Evolutionary conservation across 2,797 vertebrate species (phyloP).

Genomic region (Sylvia borin): DNA sequence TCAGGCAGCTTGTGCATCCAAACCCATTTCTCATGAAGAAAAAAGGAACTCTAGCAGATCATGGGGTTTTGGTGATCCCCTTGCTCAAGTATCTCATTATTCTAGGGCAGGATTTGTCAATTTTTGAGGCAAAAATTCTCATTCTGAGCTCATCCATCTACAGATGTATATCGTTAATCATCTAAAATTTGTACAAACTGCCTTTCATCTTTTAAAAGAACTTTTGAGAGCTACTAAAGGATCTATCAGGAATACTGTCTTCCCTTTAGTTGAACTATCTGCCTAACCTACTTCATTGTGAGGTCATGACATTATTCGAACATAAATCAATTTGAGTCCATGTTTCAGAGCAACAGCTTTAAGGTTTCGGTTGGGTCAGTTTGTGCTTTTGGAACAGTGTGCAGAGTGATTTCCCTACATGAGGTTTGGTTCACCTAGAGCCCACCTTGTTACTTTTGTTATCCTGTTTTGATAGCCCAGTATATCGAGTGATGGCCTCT

Average conservation of each 20-base stretch:
- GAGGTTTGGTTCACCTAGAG: neutral
- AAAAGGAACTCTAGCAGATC: neutral
- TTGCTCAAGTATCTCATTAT: neutral
- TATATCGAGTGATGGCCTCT: neutral
- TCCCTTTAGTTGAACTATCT: neutral
- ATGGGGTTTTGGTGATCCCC: neutral
- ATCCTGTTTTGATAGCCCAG: neutral
- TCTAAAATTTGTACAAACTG: neutral
- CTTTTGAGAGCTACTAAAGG: neutral
- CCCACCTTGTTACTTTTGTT: neutral
- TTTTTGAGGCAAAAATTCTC: neutral
- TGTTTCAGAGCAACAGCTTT: neutral
- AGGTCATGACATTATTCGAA: neutral
- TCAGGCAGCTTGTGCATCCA: neutral
- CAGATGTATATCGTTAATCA: neutral
- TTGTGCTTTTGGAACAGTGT: neutral
- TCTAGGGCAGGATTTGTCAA: neutral
- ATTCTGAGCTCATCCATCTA: neutral
- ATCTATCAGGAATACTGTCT: neutral
- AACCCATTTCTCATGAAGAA: neutral
- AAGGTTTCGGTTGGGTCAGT: neutral
- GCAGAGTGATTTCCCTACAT: neutral
- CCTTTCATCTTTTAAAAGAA: slow-evolving; percentile 17
- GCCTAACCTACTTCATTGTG: neutral
- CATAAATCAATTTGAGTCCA: neutral